Evolutionary conservation across 1,140 invertebrate species (phyloP).

Genomic region (Camponotus pennsylvanicus): DNA sequence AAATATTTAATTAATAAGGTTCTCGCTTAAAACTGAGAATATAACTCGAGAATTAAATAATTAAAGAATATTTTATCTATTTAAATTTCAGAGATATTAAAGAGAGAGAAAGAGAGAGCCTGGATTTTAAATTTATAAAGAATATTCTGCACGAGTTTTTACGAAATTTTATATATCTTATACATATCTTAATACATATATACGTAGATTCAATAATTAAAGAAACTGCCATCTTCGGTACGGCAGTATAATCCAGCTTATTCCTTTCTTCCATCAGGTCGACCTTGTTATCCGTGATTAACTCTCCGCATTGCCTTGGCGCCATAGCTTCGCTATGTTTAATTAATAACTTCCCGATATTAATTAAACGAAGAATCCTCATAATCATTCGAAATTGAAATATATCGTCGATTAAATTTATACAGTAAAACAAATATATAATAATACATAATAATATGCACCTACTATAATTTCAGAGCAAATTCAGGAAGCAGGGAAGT

Average conservation of each 20-base stretch:
- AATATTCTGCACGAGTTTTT: background rate
- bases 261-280: conserved; percentile 61
- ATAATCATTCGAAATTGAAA: conserved; percentile 38
- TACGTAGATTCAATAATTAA: conserved; percentile 67
- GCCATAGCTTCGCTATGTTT: conserved; percentile 45
- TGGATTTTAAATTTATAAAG: background rate
- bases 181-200: conserved; percentile 21
- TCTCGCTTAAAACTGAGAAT: too few relatives aligned
- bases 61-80: background rate
- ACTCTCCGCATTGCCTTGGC: conserved; percentile 6
- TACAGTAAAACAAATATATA: background rate
- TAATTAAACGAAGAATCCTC: conserved; percentile 52
- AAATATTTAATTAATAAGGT: too few relatives aligned
- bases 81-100: background rate
- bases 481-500: background rate
- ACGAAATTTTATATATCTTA: background rate
- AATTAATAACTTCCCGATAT: conserved; percentile 63
- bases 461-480: background rate
- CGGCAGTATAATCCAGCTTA: conserved; percentile 70
- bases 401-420: conserved; percentile 30
- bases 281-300: conserved; percentile 65
- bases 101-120: too few relatives aligned
- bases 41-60: background rate
- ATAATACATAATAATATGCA: background rate
- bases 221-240: conserved; percentile 58